These are phyloP conservation scores for Tipula unca DNA, from an alignment of 2,888 invertebrate genomes.

Conservation along the genomic window DNA sequence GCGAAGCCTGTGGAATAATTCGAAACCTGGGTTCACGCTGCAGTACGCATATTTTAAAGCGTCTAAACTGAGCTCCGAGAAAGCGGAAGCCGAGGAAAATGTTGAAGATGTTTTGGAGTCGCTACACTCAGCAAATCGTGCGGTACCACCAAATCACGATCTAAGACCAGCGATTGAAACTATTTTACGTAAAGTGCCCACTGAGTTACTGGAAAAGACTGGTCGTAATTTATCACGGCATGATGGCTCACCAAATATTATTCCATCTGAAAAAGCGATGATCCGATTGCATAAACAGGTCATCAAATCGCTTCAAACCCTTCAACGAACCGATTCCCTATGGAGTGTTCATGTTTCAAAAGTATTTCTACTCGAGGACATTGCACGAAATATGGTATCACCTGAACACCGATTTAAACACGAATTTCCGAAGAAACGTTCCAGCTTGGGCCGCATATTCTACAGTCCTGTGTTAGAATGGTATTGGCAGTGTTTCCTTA, in stretches of 20 bases:
- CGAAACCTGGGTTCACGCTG: slow-evolving; percentile 75
- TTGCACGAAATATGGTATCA: slow-evolving; percentile 61
- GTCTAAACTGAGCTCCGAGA: slow-evolving; percentile 88
- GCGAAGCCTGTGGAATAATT: slow-evolving; percentile 82
- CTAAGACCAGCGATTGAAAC: slow-evolving; percentile 76
- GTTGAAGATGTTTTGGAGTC: slow-evolving; percentile 93
- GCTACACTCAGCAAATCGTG: slow-evolving; percentile 69
- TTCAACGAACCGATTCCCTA: slow-evolving; percentile 88
- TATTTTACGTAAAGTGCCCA: slow-evolving; percentile 79
- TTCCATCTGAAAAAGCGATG: slow-evolving; percentile 75
- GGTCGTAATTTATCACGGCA: slow-evolving; percentile 46
- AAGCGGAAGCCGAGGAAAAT: slow-evolving; percentile 94
- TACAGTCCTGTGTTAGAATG: slow-evolving; percentile 74
- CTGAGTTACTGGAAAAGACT: slow-evolving; percentile 66
- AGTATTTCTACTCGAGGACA: slow-evolving; percentile 79
- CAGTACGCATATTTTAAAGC: slow-evolving; percentile 87
- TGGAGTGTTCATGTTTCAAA: slow-evolving; percentile 80
- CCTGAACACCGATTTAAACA: slow-evolving; percentile 53
- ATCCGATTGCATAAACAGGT: slow-evolving; percentile 88
- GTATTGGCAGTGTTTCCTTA: slow-evolving; percentile 89
- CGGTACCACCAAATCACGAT: slow-evolving; percentile 66
- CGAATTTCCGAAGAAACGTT: slow-evolving; percentile 57
- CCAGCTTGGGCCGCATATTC: slow-evolving; percentile 49
- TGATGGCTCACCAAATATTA: slow-evolving; percentile 48
- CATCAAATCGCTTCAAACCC: slow-evolving; percentile 83